A percentile compares a stretch with the other conserved stretches of the same genome.
Conservation (phyloP, 2,113 vertebrate species). For the Capreolus pygargus region DNA sequence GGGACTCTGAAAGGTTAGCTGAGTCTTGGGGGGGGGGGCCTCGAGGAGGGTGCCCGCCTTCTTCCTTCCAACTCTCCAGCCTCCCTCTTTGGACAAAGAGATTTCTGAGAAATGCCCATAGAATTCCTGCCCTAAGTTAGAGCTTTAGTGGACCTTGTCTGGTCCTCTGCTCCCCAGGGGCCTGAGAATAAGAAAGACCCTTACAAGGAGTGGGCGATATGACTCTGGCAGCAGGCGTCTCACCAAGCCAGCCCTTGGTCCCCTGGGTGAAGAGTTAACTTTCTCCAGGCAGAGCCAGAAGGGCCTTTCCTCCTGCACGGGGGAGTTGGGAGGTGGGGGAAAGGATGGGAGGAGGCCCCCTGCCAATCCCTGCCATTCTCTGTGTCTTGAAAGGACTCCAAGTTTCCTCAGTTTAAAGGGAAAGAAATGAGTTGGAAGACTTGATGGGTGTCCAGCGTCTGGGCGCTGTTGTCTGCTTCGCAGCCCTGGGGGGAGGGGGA, state of each 20-base stretch:
- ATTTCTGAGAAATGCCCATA: background rate
- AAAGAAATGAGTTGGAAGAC: conserved; percentile 56
- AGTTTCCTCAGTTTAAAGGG: conserved; percentile 63
- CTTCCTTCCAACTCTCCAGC: too few species aligned
- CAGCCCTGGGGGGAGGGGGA: conserved; percentile 7
- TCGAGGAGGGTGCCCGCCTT: background rate
- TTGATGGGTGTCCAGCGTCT: conserved; percentile 47
- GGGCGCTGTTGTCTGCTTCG: background rate
- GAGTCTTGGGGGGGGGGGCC: fast-evolving
- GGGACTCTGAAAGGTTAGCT: background rate
- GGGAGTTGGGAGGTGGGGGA: background rate
- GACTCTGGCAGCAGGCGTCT: background rate
- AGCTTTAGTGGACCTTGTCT: background rate
- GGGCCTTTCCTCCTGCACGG: fast-evolving
- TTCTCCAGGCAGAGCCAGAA: background rate
- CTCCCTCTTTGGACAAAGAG: background rate
- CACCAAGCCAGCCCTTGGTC: background rate
- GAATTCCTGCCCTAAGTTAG: background rate
- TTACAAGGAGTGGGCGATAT: background rate
- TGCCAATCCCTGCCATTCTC: background rate
- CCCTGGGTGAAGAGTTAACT: background rate
- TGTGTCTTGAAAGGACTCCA: conserved; percentile 55
- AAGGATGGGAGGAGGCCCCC: background rate
- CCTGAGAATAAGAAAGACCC: background rate
- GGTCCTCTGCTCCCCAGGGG: too few species aligned